A percentile compares a stretch with the other conserved stretches of the same genome.
Evolutionary conservation across 2,797 vertebrate species (phyloP).

Genomic region (Gobio occitaniae): DNA sequence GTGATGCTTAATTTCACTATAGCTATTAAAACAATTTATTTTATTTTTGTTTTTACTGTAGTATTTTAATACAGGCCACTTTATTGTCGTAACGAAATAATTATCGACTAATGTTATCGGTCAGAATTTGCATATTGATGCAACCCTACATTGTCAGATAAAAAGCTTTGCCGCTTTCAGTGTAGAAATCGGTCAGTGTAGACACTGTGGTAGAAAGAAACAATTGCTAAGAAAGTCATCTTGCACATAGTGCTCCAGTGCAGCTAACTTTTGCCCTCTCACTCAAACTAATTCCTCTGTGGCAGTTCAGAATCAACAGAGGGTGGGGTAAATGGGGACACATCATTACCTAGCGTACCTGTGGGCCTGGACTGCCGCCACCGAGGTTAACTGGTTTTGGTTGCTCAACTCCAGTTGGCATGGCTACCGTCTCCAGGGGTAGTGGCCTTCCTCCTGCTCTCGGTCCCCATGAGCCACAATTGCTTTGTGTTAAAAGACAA

Average conservation of each 20-base stretch:
- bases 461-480: conserved; percentile 53
- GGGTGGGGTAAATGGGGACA: conserved; percentile 59
- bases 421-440: conserved; percentile 74
- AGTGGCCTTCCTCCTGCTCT: conserved; percentile 60
- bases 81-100: background rate
- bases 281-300: conserved; percentile 59
- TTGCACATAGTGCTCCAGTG: background rate
- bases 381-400: conserved; percentile 76
- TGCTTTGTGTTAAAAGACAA: conserved; percentile 68
- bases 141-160: background rate
- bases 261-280: conserved; percentile 50
- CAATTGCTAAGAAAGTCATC: background rate
- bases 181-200: background rate
- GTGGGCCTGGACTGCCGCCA: conserved; percentile 73
- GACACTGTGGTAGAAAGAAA: background rate
- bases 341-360: conserved; percentile 75
- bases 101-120: background rate
- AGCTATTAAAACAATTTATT: background rate
- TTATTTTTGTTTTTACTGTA: background rate
- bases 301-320: conserved; percentile 64
- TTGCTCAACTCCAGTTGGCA: conserved; percentile 74
- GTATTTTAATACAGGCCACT: background rate
- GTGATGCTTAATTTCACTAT: background rate
- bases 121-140: background rate
- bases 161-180: background rate